Base-by-base conservation (phyloP, 2,888 invertebrate genomes). In the Hypercompe scribonia region DNA sequence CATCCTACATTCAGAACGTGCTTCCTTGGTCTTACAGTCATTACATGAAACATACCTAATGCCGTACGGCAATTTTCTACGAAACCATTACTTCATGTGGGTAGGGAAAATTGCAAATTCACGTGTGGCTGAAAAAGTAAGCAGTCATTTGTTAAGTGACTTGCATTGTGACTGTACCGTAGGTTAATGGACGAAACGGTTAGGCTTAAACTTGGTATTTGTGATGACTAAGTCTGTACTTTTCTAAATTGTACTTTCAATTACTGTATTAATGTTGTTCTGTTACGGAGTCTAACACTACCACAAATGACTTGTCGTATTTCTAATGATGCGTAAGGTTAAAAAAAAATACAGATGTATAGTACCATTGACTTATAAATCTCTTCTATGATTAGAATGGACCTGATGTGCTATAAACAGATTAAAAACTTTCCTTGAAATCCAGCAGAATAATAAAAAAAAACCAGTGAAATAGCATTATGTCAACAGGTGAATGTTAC, bases 141-240 rank as follows among this genome's bases (percentile, higher is more conserved):
- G 81, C 81, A 86, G 90, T 92, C 93, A 93, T 94, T 93, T 91
- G 91, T 92, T 89, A 87, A 84, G 90, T 94, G 94, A 94, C 94
- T 94, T 93, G 94, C 93, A 90, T 69, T 85, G 84, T 85, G 79
- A 83, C 82, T 80, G 65, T 77, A 84, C 85, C 85, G 84, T 85
- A 82, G 81, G 84, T 81, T 90, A 92, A 91, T 90, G 90, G 87
- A 85, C 84, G 84, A 87, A 70, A 75, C 63, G 76, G 58, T 77
- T 76, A 74, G 70, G 70, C 65, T 71, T 66, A 36, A 36, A 72
- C 68, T 61, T 31, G 33, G n/a, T 65, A 67, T 74, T 75, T 73
- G 21, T 65, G 71, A 58, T 28, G 58, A 50, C 36, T 50, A 15
- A 34, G 31, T 21, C n/a, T 74, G 10, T 39, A 65, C 31, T 54